Base-by-base conservation (phyloP, 2,797 vertebrate species). In the Merluccius polli region DNA sequence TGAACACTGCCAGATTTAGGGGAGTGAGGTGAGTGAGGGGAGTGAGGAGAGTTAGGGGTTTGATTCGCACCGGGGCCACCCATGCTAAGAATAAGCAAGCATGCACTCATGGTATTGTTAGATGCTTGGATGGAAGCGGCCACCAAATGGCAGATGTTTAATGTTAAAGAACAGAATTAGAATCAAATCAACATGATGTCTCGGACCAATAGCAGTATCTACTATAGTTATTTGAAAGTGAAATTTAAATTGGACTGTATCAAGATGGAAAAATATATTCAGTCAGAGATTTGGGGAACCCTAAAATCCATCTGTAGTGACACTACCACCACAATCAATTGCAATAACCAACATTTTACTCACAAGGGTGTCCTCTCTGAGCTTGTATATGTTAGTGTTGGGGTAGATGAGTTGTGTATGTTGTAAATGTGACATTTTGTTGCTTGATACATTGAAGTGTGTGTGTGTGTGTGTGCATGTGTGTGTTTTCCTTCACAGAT, bases 401-500 rank as follows among this genome's bases (percentile, higher is more conserved):
- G 36, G 36, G 36, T 38, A 8, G 11, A 12, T 38, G 36, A 10
- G 4, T 38, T 15, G 41, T 44, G 12, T 44, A 44, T 44, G 41
- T 44, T 44, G 21, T 63, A 27, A 1, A 27, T 63, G 52, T 24
- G n/a, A 63, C n/a, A 4, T 63, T 27, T 2, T 63, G 2, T 24
- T 24, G 52, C 52, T 12, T 1, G 9, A 63, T 63, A 63, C 52
- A 63, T 63, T 24, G 21, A 59, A n/a, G 21, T n/a, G 52, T 59
- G 52, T 63, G 52, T 63, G 52, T 63, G 44, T 48, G 44, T 18
- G 15, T 48, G 44, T 48, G 44, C 6, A 4, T 44, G 41, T 63
- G 27, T 32, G 15, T 63, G 78, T 74, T 72, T 68, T 65, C 10
- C 73, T 82, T 21, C 67, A 1, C 80, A 88, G 87, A 84, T 80